These are phyloP conservation scores for Gymnocephalus cernua DNA, from an alignment of 2,113 vertebrate species.

Conservation along the genomic window DNA sequence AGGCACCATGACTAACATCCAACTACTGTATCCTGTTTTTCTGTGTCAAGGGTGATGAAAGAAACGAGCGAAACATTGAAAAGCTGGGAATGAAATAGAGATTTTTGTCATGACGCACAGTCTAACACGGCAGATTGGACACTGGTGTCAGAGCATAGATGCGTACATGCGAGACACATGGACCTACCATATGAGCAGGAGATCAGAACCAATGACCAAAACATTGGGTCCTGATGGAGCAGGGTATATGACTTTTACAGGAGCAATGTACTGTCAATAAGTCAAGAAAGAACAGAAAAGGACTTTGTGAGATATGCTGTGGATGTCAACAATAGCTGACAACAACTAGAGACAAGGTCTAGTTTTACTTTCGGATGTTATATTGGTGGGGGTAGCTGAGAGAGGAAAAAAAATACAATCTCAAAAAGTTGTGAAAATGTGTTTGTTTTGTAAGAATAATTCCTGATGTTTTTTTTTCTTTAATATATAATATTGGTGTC, in stretches of 20 bases:
- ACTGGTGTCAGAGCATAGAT: slow-evolving; percentile 43
- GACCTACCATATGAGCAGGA: slow-evolving; percentile 46
- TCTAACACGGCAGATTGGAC: slow-evolving; percentile 44
- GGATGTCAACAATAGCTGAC: slow-evolving; percentile 18
- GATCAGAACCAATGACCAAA: slow-evolving; percentile 67
- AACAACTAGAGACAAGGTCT: slow-evolving; percentile 5
- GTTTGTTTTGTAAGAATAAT: background rate
- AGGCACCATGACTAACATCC: slow-evolving; percentile 75
- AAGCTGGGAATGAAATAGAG: slow-evolving; percentile 55
- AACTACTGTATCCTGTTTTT: slow-evolving; percentile 76
- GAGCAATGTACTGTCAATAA: slow-evolving; percentile 9
- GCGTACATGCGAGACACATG: slow-evolving; percentile 40
- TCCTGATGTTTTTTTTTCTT: background rate
- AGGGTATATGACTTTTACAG: slow-evolving; percentile 5
- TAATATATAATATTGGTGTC: background rate
- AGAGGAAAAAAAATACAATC: background rate
- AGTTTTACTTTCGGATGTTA: slow-evolving; percentile 20
- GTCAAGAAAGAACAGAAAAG: slow-evolving; percentile 19
- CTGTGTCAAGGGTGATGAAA: slow-evolving; percentile 61
- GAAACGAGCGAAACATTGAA: slow-evolving; percentile 52
- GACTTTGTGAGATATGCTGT: slow-evolving; percentile 8
- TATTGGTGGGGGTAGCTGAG: background rate
- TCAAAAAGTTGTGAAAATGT: background rate
- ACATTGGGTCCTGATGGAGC: slow-evolving; percentile 59
- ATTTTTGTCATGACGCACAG: slow-evolving; percentile 37